Conservation (phyloP, 2,113 vertebrate species). For the Illadopsis cleaveri region DNA sequence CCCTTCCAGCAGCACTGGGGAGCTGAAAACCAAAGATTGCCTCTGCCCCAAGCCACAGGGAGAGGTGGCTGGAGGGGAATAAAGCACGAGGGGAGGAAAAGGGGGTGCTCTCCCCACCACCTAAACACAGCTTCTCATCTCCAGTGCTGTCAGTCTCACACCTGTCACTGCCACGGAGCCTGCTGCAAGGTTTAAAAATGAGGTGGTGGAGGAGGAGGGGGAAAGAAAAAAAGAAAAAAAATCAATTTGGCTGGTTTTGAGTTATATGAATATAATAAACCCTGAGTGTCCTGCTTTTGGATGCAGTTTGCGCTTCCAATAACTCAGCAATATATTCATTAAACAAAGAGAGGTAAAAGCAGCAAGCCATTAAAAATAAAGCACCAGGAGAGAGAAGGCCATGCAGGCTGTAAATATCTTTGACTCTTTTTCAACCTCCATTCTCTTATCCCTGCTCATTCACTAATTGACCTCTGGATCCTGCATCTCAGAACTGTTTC, state of each 20-base stretch:
- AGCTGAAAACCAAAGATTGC: not conserved
- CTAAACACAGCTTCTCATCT: not conserved
- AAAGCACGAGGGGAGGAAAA: not conserved
- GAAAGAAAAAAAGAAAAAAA: not conserved
- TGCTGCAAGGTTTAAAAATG: conserved; percentile 35
- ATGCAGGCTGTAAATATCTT: conserved; percentile 60
- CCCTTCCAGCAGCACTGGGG: not conserved
- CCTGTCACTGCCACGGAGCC: not conserved
- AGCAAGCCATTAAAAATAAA: conserved; percentile 65
- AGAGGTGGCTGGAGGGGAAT: not conserved
- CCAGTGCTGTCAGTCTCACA: not conserved
- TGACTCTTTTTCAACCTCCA: conserved; percentile 54
- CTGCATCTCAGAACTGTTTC: not conserved
- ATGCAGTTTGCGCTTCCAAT: conserved; percentile 58
- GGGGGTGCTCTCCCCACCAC: not conserved
- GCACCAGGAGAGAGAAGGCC: conserved; percentile 24
- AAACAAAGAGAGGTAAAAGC: conserved; percentile 64
- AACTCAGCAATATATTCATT: conserved; percentile 70
- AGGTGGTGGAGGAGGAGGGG: not conserved
- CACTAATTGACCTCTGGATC: conserved; percentile 47
- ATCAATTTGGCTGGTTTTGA: conserved; percentile 54
- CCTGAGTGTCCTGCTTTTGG: conserved; percentile 64
- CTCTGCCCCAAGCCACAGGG: not conserved
- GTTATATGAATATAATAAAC: conserved; percentile 70
- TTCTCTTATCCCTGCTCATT: conserved; percentile 53